phyloP scores from a whole-genome alignment of 2,888 invertebrate species.

The Campoletis raptor region DNA sequence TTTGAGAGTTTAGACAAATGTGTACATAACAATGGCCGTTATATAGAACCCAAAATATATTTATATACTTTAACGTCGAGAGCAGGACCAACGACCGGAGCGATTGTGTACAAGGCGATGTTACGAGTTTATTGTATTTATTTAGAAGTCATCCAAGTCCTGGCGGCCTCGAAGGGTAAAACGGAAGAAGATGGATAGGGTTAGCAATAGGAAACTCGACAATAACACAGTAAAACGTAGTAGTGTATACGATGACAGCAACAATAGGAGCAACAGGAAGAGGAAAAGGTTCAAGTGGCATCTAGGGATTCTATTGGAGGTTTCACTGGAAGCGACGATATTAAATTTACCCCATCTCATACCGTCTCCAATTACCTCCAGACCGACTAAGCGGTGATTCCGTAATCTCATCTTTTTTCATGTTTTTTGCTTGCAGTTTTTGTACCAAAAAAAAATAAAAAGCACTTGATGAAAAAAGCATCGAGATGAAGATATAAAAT shows the following conservation, averaged over 20 bases:
- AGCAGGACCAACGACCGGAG: neutral
- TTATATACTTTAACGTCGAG: neutral
- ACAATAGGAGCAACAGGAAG: neutral
- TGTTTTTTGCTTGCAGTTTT: constrained; percentile 5
- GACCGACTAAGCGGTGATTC: constrained; percentile 49
- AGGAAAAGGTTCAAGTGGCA: neutral
- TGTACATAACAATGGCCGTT: constrained; percentile 5
- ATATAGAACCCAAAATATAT: neutral
- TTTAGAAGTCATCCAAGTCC: constrained; percentile 57
- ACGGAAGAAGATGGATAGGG: neutral
- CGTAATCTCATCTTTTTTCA: constrained; percentile 20
- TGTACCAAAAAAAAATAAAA: neutral
- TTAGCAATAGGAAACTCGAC: constrained; percentile 27
- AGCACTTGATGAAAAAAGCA: neutral
- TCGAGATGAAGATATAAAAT: neutral
- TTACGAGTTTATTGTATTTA: constrained; percentile 58
- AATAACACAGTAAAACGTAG: constrained; percentile 12
- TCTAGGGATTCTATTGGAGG: constrained; percentile 46
- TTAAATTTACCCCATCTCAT: constrained; percentile 68
- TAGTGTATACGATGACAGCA: neutral
- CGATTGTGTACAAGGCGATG: constrained; percentile 17
- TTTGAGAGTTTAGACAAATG: neutral
- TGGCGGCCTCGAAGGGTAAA: constrained; percentile 23
- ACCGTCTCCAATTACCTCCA: constrained; percentile 43
- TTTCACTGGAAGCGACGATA: constrained; percentile 65